Conservation (phyloP, 2,888 invertebrate species). For the Pachliopta kotzebuea region DNA sequence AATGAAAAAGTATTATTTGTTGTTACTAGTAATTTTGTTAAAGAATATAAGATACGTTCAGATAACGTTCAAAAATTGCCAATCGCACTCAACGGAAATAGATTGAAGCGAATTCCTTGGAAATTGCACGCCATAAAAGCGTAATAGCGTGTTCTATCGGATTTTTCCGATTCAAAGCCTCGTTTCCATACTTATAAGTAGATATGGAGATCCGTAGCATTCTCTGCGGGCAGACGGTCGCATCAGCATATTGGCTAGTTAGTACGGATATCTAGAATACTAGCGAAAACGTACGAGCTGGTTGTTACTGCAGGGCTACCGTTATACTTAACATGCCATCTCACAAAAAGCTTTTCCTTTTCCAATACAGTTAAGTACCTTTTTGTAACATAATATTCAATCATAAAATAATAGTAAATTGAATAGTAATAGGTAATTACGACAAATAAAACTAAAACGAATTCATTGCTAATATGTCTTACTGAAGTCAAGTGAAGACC, state of each 20-base stretch:
- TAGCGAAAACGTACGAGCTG: slow-evolving; percentile 37
- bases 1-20: too few relatives aligned
- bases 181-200: slow-evolving; percentile 34
- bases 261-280: slow-evolving; percentile 48
- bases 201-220: slow-evolving; percentile 33
- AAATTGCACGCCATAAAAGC: slow-evolving; percentile 52
- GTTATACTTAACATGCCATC: not conserved
- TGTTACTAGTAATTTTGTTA: too few relatives aligned
- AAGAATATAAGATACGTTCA: not conserved
- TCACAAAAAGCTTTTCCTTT: too few relatives aligned
- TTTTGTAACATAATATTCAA: too few relatives aligned
- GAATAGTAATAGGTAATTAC: too few relatives aligned
- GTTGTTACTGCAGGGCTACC: slow-evolving; percentile 33
- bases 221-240: slow-evolving; percentile 43
- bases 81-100: slow-evolving; percentile 22
- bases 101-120: slow-evolving; percentile 41
- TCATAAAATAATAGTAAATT: too few relatives aligned
- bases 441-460: too few relatives aligned
- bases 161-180: slow-evolving; percentile 53
- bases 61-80: slow-evolving; percentile 29
- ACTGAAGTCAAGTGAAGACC: too few relatives aligned
- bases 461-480: too few relatives aligned
- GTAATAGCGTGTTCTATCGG: slow-evolving; percentile 54
- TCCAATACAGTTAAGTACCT: too few relatives aligned
- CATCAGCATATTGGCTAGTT: slow-evolving; percentile 65